Base-by-base conservation (phyloP, 2,888 invertebrate genomes). In the Brachyptera risi region DNA sequence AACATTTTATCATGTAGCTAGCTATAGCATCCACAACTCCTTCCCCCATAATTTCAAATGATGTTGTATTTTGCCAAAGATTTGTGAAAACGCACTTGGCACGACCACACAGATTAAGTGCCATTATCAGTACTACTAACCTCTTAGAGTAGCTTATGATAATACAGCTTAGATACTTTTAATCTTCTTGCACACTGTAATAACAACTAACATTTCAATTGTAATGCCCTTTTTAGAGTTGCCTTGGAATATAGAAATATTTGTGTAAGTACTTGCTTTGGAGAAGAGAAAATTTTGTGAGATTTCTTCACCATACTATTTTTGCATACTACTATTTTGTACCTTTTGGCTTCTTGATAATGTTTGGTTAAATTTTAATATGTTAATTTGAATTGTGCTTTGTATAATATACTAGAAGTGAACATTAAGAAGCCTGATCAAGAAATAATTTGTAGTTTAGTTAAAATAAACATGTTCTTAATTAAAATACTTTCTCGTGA, bases 261-360 rank as follows among this genome's bases (percentile, higher is more conserved):
- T n/a, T n/a, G n/a, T n/a, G n/a, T n/a, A n/a, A n/a, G 21, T 24
- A 49, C 15, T 49, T 7, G 42, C 5, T 9, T 23, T 49, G 23
- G 11, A 49, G 47, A 27, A 23, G 17, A 51, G 49, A 47, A 38
- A 27, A 37, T 47, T 65, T 63, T 65, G 62, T 63, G 65, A 63
- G 64, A 60, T 63, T 65, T 63, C 62, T 63, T 66, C 56, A 66
- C 59, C 63, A 60, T 35, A 64, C 63, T 66, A 66, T 66, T 66
- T 66, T 66, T 66, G 65, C 65, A 66, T n/a, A 44, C 50, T 64
- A 63, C 60, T 59, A 60, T 66, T 65, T 66, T 65, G 65, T 63
- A 65, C 63, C 31, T 65, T 64, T 65, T 64, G 61, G 62, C 63
- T 65, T 63, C 60, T 42, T 57, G 50, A 60, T 37, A 51, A 63